Evolutionary conservation across 2,113 vertebrate species (phyloP).

Genomic region (Lepisosteus osseus): DNA sequence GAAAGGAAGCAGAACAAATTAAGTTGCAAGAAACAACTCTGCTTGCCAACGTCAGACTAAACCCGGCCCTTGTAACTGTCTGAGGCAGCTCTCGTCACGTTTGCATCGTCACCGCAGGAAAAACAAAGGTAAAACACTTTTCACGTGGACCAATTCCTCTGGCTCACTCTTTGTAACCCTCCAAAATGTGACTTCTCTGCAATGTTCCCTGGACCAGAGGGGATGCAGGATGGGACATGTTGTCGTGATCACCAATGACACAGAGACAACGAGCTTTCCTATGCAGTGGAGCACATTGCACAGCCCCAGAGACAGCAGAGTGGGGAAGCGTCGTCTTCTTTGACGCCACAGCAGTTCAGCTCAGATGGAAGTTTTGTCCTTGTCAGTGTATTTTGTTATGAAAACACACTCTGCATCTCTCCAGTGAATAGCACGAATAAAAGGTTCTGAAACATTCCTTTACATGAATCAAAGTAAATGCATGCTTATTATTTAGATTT

Average conservation of each 20-base stretch:
- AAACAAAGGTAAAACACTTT: too few relatives aligned
- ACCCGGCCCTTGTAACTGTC: background rate
- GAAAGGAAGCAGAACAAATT: background rate
- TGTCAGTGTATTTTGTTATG: conserved; percentile 18
- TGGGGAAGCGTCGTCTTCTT: conserved; percentile 31
- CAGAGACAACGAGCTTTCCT: conserved; percentile 9
- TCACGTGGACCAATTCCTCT: too few relatives aligned
- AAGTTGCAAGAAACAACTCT: background rate
- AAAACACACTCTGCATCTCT: conserved; percentile 23
- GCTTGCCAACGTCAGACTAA: background rate
- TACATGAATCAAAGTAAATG: conserved; percentile 16
- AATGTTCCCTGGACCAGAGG: background rate
- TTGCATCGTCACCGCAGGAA: background rate
- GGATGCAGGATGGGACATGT: background rate
- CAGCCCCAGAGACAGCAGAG: conserved; percentile 5
- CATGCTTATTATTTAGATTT: conserved; percentile 32
- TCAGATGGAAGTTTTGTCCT: conserved; percentile 34
- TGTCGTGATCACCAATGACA: background rate
- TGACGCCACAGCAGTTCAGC: conserved; percentile 29
- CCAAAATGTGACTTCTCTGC: background rate
- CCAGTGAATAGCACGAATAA: conserved; percentile 26
- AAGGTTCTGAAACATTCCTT: conserved; percentile 2
- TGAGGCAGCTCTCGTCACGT: background rate
- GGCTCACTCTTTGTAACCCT: background rate
- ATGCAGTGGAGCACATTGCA: background rate